Evolutionary conservation across 1,140 invertebrate species (phyloP).

Genomic region (Ctenoplectra terminalis): DNA sequence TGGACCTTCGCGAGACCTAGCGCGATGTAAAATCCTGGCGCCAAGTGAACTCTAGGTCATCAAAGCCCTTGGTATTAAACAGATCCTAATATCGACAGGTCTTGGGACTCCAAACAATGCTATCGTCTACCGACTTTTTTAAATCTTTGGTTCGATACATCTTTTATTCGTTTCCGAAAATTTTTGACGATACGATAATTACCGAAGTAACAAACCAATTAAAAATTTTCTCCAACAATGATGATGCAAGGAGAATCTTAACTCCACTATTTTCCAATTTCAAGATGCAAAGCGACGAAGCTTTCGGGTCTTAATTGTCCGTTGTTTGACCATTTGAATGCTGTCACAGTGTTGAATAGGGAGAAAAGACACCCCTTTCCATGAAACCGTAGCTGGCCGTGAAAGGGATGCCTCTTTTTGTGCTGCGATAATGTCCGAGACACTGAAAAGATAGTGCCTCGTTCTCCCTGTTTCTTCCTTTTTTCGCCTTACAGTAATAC

Average conservation of each 20-base stretch:
- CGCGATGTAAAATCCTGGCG: too few species aligned
- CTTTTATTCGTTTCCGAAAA: too few species aligned
- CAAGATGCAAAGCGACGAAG: not conserved
- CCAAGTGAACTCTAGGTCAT: too few species aligned
- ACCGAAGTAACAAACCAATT: too few species aligned
- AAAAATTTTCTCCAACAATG: not conserved
- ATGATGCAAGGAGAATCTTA: not conserved
- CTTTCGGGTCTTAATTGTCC: slow-evolving; percentile 15
- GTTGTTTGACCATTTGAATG: slow-evolving; percentile 36
- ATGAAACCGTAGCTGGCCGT: slow-evolving; percentile 6
- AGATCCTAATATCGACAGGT: too few species aligned
- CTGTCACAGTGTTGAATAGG: slow-evolving; percentile 1
- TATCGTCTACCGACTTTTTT: too few species aligned
- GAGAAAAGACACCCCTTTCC: slow-evolving; percentile 3
- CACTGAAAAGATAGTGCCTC: slow-evolving; percentile 21
- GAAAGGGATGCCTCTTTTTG: slow-evolving; percentile 25
- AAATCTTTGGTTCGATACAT: too few species aligned
- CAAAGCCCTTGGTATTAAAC: too few species aligned
- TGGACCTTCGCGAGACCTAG: too few species aligned
- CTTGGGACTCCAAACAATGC: too few species aligned
- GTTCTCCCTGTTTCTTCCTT: not conserved
- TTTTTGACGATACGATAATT: too few species aligned
- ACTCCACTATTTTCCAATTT: not conserved
- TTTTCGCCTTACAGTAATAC: slow-evolving; percentile 1
- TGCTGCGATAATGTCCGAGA: not conserved